Base-by-base conservation (phyloP, 1,140 invertebrate genomes). In the Mya arenaria region DNA sequence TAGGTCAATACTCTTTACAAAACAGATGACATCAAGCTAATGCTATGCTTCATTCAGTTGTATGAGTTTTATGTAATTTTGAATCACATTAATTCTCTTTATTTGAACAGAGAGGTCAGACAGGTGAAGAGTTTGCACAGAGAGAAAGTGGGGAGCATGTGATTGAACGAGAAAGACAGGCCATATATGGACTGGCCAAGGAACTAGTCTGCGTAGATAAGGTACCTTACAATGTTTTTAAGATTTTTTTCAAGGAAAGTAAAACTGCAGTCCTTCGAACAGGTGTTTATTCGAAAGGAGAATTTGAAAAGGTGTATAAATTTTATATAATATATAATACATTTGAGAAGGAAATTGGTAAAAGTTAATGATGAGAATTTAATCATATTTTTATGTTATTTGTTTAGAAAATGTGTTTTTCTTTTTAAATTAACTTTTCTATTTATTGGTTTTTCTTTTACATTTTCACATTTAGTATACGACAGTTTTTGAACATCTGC, bases 171-270 rank as follows among this genome's bases (percentile, higher is more conserved):
- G 73, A 77, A 65, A 37, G 37, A n/a, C 62, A 32, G 74, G 82
- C 84, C 39, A 44, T 68, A 32, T 88, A 88, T 84, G 87, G 87
- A 37, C 69, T 89, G 82, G 69, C 74, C 30, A 44, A 68, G 36
- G 86, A 89, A 63, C 41, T 89, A 23, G 30, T 74, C 4, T 87
- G 86, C 68, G 71, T 88, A 58, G 85, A 87, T 56, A 86, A 87
- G 81, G 86, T 87, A 63, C 41, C 30, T 60, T 39, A 17, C 44
- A 2, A 5, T 73, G 8, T 34, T 48, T 13, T 66, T 60, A n/a
- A 17, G 28, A 32, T 28, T 32, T 66, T 17, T 37, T 66, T 23
- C 25, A 15, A 37, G 13, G 15, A 23, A 23, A 23, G 10, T 60
- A 23, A 13, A 10, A 10, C 8, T 60, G 56, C 19, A 15, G 23